Evolutionary conservation across 1,140 invertebrate species (phyloP).

Genomic region (Hydropsyche tenuis): DNA sequence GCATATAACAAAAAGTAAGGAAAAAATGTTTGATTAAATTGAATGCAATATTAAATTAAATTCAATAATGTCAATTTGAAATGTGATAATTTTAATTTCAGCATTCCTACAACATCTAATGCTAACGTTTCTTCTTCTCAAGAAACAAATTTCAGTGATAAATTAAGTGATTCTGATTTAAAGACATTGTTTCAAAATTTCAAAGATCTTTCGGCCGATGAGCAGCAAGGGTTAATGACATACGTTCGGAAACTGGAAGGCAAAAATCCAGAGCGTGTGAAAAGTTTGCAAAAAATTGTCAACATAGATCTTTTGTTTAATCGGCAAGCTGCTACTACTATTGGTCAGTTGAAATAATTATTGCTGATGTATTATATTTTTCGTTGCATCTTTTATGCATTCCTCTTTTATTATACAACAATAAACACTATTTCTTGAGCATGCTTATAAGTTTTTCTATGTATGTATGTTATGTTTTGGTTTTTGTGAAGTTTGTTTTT

Average conservation of each 20-base stretch:
- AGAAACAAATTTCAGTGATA: conserved; percentile 66
- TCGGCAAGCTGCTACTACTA: conserved; percentile 28
- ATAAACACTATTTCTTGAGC: too few relatives aligned
- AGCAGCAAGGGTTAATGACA: conserved; percentile 79
- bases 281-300: conserved; percentile 71
- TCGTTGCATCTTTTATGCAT: too few relatives aligned
- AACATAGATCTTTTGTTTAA: conserved; percentile 63
- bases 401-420: too few relatives aligned
- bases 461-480: too few relatives aligned
- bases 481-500: too few relatives aligned
- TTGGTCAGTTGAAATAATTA: neutral
- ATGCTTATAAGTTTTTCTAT: too few relatives aligned
- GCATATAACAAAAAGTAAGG: conserved; percentile 23
- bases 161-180: conserved; percentile 75
- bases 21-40: neutral
- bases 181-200: conserved; percentile 80
- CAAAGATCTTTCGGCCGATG: conserved; percentile 72
- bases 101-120: too few relatives aligned
- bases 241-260: conserved; percentile 80
- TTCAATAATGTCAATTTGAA: neutral
- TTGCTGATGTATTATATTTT: too few relatives aligned
- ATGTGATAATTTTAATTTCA: too few relatives aligned
- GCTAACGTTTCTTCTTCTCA: conserved; percentile 32
- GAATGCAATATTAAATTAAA: neutral
- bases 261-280: conserved; percentile 73